phyloP scores from a whole-genome alignment of 2,797 vertebrate genomes.

The Micromesistius poutassou region DNA sequence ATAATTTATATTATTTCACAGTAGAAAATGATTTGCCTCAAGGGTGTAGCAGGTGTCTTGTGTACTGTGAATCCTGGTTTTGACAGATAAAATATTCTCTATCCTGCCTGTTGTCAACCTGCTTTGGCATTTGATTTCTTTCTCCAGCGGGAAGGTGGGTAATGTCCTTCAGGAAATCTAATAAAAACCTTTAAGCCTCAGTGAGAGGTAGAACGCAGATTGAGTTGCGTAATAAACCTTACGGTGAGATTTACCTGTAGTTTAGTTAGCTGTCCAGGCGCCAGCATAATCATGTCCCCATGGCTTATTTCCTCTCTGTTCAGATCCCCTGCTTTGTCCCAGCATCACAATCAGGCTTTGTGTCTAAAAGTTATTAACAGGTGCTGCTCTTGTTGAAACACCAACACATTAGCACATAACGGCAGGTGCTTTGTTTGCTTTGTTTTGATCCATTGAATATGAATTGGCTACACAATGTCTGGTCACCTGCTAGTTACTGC shows the following conservation, averaged over 20 bases:
- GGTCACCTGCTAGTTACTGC: not conserved
- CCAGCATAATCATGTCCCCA: not conserved
- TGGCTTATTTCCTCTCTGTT: not conserved
- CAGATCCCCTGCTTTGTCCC: not conserved
- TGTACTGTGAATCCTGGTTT: not conserved
- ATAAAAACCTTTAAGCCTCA: not conserved
- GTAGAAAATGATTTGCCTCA: not conserved
- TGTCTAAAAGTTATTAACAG: not conserved
- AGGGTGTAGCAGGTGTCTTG: not conserved
- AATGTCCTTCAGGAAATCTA: not conserved
- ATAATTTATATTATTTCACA: not conserved
- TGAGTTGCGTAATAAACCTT: conserved; percentile 2
- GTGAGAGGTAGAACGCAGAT: not conserved
- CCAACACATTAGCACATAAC: not conserved
- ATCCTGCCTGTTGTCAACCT: not conserved
- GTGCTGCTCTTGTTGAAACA: not conserved
- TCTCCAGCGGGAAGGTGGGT: not conserved
- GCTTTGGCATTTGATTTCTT: not conserved
- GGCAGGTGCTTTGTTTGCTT: not conserved
- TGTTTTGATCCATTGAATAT: not conserved
- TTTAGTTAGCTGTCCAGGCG: not conserved
- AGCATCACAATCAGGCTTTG: not conserved
- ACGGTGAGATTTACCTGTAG: not conserved
- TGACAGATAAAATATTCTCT: not conserved
- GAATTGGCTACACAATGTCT: not conserved